These are phyloP conservation scores for Pipistrellus pygmaeus DNA, from an alignment of 2,797 vertebrate genomes.

Conservation along the genomic window DNA sequence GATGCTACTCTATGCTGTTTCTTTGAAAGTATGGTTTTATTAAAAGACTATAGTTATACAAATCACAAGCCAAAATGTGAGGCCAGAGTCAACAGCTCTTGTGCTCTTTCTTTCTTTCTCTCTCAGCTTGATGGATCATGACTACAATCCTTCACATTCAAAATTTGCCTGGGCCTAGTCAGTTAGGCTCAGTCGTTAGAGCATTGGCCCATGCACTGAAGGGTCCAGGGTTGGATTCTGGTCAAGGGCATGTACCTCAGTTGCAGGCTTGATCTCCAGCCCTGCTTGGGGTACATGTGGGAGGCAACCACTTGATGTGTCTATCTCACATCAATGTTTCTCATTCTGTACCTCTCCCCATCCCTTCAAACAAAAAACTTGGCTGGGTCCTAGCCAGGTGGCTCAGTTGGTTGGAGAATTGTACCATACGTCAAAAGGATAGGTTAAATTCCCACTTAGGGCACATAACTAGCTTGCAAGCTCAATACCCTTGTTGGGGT, in stretches of 20 bases:
- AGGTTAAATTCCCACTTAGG: not conserved
- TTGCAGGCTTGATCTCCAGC: not conserved
- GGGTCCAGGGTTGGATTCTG: not conserved
- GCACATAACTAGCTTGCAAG: not conserved
- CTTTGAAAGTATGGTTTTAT: constrained; percentile 67
- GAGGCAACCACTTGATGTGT: not conserved
- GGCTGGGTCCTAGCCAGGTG: no score
- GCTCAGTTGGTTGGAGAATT: no score
- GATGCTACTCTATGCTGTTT: constrained; percentile 61
- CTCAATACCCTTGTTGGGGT: not conserved
- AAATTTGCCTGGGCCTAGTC: not conserved
- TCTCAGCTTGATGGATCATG: not conserved
- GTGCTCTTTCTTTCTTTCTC: not conserved
- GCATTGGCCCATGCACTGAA: not conserved
- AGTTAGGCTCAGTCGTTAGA: not conserved
- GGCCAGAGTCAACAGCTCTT: not conserved
- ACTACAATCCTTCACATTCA: not conserved
- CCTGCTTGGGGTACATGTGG: not conserved
- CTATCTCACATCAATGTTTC: not conserved
- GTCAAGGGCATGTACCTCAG: not conserved
- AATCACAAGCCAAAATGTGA: not conserved
- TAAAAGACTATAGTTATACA: constrained; percentile 39
- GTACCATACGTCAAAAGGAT: no score
- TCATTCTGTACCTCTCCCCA: not conserved
- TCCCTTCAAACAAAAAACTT: no score